Conservation (phyloP, 1,140 invertebrate species). For the Trachelipus rathkii region DNA sequence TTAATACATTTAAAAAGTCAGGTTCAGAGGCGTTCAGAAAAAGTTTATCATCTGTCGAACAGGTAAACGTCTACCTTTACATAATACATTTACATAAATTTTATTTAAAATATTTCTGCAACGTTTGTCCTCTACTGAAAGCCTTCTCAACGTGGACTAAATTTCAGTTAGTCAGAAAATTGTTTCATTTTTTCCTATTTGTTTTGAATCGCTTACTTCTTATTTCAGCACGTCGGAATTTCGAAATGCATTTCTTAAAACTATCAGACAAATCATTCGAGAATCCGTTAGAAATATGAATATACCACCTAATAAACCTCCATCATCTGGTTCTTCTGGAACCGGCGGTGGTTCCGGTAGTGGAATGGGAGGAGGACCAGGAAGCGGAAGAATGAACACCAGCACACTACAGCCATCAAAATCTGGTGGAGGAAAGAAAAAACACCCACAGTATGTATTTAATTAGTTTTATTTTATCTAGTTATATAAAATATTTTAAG, state of each 20-base stretch:
- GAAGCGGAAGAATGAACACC: conserved; percentile 25
- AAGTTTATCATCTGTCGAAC: conserved; percentile 93
- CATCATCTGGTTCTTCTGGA: conserved; percentile 19
- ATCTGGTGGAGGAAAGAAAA: conserved; percentile 26
- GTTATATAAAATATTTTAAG: too few relatives aligned
- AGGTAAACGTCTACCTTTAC: conserved; percentile 58
- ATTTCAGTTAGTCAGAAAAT: too few relatives aligned
- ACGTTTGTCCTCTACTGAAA: too few relatives aligned
- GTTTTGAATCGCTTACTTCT: not conserved
- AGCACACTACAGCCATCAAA: conserved; percentile 27
- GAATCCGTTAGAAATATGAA: conserved; percentile 93
- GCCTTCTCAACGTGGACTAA: too few relatives aligned
- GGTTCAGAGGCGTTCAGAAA: conserved; percentile 86
- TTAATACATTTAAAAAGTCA: conserved; percentile 90
- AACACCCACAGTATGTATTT: conserved; percentile 19
- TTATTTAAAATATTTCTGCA: too few relatives aligned
- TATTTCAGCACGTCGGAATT: conserved; percentile 54
- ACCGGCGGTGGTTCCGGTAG: conserved; percentile 28
- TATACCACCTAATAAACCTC: conserved; percentile 59
- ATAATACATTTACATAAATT: not conserved
- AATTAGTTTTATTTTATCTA: too few relatives aligned
- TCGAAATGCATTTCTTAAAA: conserved; percentile 91
- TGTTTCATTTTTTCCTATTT: too few relatives aligned
- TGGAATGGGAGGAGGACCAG: conserved; percentile 19
- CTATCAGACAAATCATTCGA: conserved; percentile 90